A percentile compares a stretch with the other conserved stretches of the same genome.
Evolutionary conservation across 2,797 vertebrate genomes (phyloP).

Genomic region (Rhynchotus rufescens): DNA sequence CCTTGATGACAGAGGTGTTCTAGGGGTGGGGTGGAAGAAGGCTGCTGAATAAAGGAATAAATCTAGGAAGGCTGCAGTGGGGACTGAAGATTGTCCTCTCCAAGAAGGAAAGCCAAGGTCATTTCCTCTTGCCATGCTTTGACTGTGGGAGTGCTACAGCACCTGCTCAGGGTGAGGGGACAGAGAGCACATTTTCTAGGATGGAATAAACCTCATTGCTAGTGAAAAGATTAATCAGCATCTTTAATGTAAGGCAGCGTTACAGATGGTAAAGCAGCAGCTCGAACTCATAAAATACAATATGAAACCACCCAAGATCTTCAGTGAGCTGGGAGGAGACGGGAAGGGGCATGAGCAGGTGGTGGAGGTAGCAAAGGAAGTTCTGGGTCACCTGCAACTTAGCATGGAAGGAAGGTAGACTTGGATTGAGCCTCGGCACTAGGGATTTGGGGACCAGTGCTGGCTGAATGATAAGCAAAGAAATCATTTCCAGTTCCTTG

Average conservation of each 20-base stretch:
- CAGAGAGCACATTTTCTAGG: neutral
- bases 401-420: too few species aligned
- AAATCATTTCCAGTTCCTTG: neutral
- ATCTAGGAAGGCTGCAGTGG: neutral
- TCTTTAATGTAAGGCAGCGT: neutral
- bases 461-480: neutral
- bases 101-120: neutral
- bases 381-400: neutral
- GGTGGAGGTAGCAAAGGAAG: neutral
- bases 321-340: neutral
- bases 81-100: neutral
- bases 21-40: neutral
- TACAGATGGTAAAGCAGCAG: slow-evolving; percentile 14
- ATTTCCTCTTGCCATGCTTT: rapidly evolving
- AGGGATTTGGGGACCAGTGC: neutral
- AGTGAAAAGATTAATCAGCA: slow-evolving; percentile 37
- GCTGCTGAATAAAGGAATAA: neutral
- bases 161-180: neutral
- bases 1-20: neutral
- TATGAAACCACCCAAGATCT: neutral
- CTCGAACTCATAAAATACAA: slow-evolving; percentile 27
- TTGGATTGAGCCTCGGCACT: neutral
- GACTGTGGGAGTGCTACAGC: neutral
- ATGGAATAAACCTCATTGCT: neutral
- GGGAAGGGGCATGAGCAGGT: neutral